Evolutionary conservation across 1,140 invertebrate genomes (phyloP), one percentile per base, ranked within the genome.

Genomic region (Drosophila virilis): DNA sequence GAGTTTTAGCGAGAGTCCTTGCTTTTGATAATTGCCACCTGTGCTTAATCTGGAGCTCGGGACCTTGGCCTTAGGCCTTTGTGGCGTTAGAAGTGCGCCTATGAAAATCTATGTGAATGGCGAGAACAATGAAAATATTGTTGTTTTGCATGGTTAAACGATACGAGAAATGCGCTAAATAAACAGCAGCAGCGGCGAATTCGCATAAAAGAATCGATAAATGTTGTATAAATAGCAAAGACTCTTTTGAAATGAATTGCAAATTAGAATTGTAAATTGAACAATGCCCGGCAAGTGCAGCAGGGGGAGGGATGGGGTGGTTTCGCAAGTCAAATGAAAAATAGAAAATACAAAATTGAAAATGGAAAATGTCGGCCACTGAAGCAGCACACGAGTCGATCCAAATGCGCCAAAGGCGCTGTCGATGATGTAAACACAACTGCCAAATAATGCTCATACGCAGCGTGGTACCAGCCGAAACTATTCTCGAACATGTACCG

Each of bases 171-270:
- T 80, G 74, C 65, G 74, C 64, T 77, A 65, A 80, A 72, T 84
- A 85, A 86, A 81, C 76, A 78, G 72, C 72, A 68, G 55, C 73
- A 66, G 55, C 64, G 67, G 59, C 64, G 67, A 81, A 77, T 70
- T 78, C 78, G 64, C 67, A 85, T 86, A 78, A 82, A 70, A 65
- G 70, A 81, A 85, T 86, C 82, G 69, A 85, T 85, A 78, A 85
- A 85, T 86, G 64, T 69, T 74, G 80, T 82, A 76, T 73, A 85
- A 86, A 85, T 88, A 82, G 70, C 81, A 43, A 48, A 70, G 66
- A 77, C 82, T 81, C 67, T 84, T 85, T 84, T 72, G 68, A 75
- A 78, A 78, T 66, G 83, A 67, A 85, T 85, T 85, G 78, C 80
- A 86, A 86, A 86, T 85, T 81, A 40, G 52, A 72, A 78, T 78